A percentile compares a stretch with the other conserved stretches of the same genome.
phyloP scores from a whole-genome alignment of 1,140 invertebrate species.

The Sminthurinus signatus region DNA sequence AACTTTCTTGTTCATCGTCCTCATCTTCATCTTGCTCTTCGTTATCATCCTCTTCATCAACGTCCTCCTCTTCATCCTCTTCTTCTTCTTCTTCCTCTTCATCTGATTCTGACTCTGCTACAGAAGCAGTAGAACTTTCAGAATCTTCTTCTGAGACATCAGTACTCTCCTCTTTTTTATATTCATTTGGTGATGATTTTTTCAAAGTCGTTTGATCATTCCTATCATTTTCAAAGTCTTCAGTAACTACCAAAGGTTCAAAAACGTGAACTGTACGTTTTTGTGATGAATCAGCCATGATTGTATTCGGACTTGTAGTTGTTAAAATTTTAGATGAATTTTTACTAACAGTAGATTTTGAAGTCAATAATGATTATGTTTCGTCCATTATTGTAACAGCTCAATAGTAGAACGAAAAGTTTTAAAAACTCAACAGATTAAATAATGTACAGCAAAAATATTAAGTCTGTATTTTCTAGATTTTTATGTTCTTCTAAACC shows the following conservation, averaged over 20 bases:
- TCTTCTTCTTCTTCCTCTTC: slow-evolving; percentile 7
- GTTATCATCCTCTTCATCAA: neutral
- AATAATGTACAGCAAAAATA: no score
- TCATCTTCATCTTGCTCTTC: slow-evolving; percentile 1
- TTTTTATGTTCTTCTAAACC: no score
- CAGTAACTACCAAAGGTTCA: slow-evolving; percentile 30
- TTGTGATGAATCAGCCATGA: no score
- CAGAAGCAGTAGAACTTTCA: neutral
- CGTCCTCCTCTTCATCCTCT: slow-evolving; percentile 3
- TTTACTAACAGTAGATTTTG: no score
- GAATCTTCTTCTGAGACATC: neutral
- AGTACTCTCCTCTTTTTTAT: slow-evolving; percentile 4
- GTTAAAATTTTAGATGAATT: no score
- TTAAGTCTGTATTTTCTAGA: no score
- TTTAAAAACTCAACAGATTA: no score
- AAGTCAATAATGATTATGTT: no score
- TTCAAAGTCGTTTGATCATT: neutral
- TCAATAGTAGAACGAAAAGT: no score
- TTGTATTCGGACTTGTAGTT: no score
- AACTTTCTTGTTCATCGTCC: neutral
- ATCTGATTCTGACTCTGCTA: slow-evolving; percentile 14
- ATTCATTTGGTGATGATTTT: slow-evolving; percentile 10
- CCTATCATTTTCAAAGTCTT: slow-evolving; percentile 19
- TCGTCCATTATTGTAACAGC: no score
- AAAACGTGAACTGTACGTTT: slow-evolving; percentile 17